Conservation (phyloP, 1,140 invertebrate species). For the Conus betulinus region DNA sequence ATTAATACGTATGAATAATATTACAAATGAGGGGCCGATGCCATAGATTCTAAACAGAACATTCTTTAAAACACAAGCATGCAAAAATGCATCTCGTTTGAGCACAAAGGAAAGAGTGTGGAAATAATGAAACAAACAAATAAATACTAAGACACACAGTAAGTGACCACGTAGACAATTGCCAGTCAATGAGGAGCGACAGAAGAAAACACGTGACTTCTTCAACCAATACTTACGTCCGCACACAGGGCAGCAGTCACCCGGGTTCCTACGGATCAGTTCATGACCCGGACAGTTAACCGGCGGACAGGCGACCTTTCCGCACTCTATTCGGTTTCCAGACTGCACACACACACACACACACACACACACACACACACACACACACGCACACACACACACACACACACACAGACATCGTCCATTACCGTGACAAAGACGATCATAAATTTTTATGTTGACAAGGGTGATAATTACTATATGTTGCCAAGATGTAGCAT, state of each 20-base stretch:
- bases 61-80: too few species aligned
- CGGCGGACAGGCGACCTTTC: slow-evolving; percentile 33
- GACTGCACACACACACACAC: background rate
- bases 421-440: background rate
- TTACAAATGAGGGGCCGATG: too few species aligned
- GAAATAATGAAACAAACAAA: too few species aligned
- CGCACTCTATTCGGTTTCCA: background rate
- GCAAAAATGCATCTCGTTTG: too few species aligned
- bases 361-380: background rate
- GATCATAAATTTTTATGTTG: too few species aligned
- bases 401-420: background rate
- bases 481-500: too few species aligned
- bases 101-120: background rate
- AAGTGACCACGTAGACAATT: too few species aligned
- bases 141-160: too few species aligned
- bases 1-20: too few species aligned
- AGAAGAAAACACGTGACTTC: background rate
- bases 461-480: too few species aligned
- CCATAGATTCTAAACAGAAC: too few species aligned
- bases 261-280: slow-evolving; percentile 27
- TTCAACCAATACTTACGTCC: slow-evolving; percentile 34
- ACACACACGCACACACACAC: background rate
- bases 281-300: slow-evolving; percentile 31
- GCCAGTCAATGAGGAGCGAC: too few species aligned
- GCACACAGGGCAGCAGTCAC: slow-evolving; percentile 46